Evolutionary conservation across 2,888 invertebrate genomes (phyloP).

Genomic region (Drosophila recens): DNA sequence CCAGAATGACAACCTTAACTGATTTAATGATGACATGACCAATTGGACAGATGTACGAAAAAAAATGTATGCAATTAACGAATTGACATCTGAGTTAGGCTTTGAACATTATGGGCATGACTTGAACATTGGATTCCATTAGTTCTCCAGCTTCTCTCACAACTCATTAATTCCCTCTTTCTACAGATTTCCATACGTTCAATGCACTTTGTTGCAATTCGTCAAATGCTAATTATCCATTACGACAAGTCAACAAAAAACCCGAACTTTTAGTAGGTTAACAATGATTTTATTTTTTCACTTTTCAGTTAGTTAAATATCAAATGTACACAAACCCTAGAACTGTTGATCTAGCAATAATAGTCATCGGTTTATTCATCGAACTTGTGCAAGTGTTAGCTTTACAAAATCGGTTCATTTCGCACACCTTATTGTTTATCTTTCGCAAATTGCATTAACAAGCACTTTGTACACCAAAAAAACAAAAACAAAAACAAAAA

Average conservation of each 20-base stretch:
- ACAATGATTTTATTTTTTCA: neutral
- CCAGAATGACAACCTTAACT: neutral
- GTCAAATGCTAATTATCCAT: slow-evolving; percentile 51
- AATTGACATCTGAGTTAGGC: slow-evolving; percentile 22
- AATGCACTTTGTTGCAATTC: slow-evolving; percentile 43
- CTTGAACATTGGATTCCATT: slow-evolving; percentile 54
- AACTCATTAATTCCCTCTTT: neutral
- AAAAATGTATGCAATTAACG: slow-evolving; percentile 44
- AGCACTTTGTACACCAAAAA: slow-evolving; percentile 15
- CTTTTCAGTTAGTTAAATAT: slow-evolving; percentile 14
- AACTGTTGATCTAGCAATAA: slow-evolving; percentile 39
- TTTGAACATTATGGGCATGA: slow-evolving; percentile 43
- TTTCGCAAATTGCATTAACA: slow-evolving; percentile 13
- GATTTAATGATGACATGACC: slow-evolving; percentile 37
- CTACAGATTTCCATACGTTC: slow-evolving; percentile 15
- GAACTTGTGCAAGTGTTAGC: slow-evolving; percentile 6
- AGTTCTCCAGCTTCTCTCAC: neutral
- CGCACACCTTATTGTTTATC: slow-evolving; percentile 10
- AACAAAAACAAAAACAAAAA: neutral
- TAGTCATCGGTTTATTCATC: neutral
- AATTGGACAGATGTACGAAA: slow-evolving; percentile 12
- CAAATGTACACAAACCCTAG: slow-evolving; percentile 20
- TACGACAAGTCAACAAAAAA: slow-evolving; percentile 18
- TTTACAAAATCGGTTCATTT: slow-evolving; percentile 11
- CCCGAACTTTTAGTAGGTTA: neutral